Evolutionary conservation across 2,797 vertebrate genomes (phyloP).

Genomic region (Podarcis lilfordi): DNA sequence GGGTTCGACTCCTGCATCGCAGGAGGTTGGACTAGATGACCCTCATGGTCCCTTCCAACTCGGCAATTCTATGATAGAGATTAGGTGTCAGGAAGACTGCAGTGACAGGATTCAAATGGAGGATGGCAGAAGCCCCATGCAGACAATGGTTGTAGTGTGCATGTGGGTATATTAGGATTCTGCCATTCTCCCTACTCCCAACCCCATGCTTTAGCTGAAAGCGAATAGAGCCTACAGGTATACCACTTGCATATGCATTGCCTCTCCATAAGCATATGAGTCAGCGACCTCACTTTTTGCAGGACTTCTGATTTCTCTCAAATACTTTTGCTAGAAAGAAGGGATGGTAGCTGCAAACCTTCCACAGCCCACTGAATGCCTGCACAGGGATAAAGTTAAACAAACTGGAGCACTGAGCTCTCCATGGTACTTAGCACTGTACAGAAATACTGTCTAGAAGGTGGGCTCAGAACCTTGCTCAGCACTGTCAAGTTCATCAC

Average conservation of each 20-base stretch:
- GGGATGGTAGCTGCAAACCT: background rate
- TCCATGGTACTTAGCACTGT: background rate
- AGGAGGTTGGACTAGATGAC: no score
- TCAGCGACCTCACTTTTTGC: background rate
- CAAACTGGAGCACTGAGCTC: background rate
- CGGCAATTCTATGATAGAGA: no score
- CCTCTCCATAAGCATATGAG: background rate
- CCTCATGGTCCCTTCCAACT: no score
- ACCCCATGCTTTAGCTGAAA: background rate
- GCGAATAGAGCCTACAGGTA: background rate
- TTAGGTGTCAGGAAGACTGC: no score
- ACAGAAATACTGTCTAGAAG: background rate
- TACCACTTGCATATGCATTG: background rate
- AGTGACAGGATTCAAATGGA: no score
- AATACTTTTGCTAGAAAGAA: background rate
- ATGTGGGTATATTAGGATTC: no score
- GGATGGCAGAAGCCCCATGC: no score
- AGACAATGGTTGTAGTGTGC: no score
- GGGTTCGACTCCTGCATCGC: no score
- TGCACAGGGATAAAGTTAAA: background rate
- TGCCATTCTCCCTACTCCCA: no score
- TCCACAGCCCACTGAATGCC: background rate
- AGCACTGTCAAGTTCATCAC: background rate
- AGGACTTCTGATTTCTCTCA: background rate
- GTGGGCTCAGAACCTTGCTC: background rate